phyloP scores from a whole-genome alignment of 2,797 vertebrate genomes.

The Parauchenoglanis punctatus region DNA sequence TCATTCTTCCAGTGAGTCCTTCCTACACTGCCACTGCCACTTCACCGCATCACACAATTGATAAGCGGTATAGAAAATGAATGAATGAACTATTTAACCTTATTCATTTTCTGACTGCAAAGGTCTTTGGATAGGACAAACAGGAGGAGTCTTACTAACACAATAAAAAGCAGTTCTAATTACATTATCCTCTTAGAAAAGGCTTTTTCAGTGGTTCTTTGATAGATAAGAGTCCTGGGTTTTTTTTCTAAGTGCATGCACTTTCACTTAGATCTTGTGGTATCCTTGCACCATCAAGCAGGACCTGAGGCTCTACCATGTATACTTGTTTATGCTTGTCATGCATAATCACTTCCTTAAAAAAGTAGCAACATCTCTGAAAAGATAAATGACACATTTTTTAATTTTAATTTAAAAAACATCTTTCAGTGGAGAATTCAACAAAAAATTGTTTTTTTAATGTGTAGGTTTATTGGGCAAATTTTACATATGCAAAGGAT shows the following conservation, averaged over 20 bases:
- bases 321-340: not conserved
- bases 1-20: too few species aligned
- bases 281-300: not conserved
- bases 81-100: not conserved
- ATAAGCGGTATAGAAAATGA: too few species aligned
- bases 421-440: not conserved
- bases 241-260: not conserved
- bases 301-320: not conserved
- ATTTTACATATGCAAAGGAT: not conserved
- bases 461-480: not conserved
- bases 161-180: not conserved
- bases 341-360: not conserved
- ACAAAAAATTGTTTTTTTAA: not conserved
- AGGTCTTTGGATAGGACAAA: not conserved
- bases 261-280: not conserved
- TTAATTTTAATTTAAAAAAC: constrained; percentile 12
- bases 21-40: too few species aligned
- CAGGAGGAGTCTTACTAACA: not conserved
- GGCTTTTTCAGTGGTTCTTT: not conserved
- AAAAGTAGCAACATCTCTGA: not conserved
- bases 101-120: not conserved
- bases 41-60: too few species aligned
- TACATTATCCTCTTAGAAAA: not conserved
- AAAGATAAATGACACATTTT: not conserved
- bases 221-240: not conserved